Evolutionary conservation across 92 coral and sea anemone species (phyloP).

Genomic region (Umimayanthus kanabou): DNA sequence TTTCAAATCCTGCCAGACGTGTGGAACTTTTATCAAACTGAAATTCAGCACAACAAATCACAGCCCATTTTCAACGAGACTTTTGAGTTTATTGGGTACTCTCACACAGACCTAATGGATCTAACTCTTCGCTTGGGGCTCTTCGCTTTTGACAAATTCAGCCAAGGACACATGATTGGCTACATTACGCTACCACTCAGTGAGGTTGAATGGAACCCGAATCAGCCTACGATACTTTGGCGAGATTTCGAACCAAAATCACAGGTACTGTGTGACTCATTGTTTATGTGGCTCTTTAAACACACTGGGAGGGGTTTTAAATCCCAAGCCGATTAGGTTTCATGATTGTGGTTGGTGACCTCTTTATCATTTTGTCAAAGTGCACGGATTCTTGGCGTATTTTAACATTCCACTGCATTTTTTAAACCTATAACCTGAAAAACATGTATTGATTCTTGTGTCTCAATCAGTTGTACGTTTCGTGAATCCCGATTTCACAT

Average conservation of each 20-base stretch:
- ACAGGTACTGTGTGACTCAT: constrained; percentile 48
- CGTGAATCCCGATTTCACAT: too few species aligned
- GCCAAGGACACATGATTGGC: constrained; percentile 82
- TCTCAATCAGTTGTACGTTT: too few species aligned
- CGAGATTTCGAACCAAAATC: constrained; percentile 56
- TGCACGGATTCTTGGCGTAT: not conserved
- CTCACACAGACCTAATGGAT: constrained; percentile 71
- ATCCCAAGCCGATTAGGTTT: not conserved
- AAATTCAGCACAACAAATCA: constrained; percentile 65
- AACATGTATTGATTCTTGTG: too few species aligned
- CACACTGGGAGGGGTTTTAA: not conserved
- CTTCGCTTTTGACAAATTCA: constrained; percentile 75
- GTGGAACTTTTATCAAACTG: constrained; percentile 66
- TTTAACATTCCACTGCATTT: not conserved
- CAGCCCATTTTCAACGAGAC: constrained; percentile 92
- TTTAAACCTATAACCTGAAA: not conserved
- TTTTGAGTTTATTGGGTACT: constrained; percentile 82
- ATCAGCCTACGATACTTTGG: constrained; percentile 83
- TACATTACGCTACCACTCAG: constrained; percentile 65
- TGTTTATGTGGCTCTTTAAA: not conserved
- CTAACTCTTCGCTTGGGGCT: constrained; percentile 74
- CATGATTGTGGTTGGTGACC: constrained; percentile 6
- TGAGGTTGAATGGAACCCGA: constrained; percentile 74
- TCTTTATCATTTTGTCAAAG: not conserved
- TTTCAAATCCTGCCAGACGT: constrained; percentile 82